Percentiles rank a stretch among this genome's conserved stretches.
Evolutionary conservation across 2,888 invertebrate species (phyloP).

Genomic region (Micropterix aruncella): DNA sequence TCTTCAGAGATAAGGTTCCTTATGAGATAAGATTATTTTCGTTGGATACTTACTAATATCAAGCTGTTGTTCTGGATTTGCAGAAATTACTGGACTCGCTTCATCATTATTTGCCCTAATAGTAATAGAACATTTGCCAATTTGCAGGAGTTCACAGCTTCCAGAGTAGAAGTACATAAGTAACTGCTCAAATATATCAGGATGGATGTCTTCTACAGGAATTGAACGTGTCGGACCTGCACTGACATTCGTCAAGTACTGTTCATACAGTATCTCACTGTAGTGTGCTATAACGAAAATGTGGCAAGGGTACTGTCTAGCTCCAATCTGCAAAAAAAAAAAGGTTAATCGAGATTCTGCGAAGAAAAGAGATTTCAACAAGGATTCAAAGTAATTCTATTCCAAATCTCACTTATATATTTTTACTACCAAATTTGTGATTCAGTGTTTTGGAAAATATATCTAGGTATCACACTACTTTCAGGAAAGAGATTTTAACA

Average conservation of each 20-base stretch:
- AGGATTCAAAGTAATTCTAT: no score
- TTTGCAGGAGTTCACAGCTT: slow-evolving; percentile 42
- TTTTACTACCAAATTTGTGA: no score
- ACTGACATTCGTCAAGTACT: slow-evolving; percentile 25
- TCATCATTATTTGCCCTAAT: slow-evolving; percentile 7
- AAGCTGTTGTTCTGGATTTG: slow-evolving; percentile 5
- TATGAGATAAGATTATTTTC: slow-evolving; percentile 4
- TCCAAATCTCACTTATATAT: no score
- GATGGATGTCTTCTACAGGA: slow-evolving; percentile 36
- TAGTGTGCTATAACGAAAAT: slow-evolving; percentile 53
- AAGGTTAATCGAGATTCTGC: no score
- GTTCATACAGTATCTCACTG: slow-evolving; percentile 45
- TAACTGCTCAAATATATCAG: slow-evolving; percentile 58
- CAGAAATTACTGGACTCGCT: slow-evolving; percentile 5
- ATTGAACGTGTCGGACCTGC: slow-evolving; percentile 26
- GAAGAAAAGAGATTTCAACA: no score
- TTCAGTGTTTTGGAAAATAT: no score
- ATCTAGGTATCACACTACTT: no score
- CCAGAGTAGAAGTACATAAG: slow-evolving; percentile 57
- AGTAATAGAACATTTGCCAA: slow-evolving; percentile 25
- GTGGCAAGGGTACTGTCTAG: slow-evolving; percentile 52
- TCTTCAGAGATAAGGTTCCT: slow-evolving; percentile 19
- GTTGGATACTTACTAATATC: background rate
- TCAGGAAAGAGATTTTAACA: no score
- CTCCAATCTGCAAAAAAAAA: slow-evolving; percentile 36